A percentile compares a stretch with the other conserved stretches of the same genome.
phyloP scores from a whole-genome alignment of 2,113 vertebrate genomes.

The Tetrao urogallus region DNA sequence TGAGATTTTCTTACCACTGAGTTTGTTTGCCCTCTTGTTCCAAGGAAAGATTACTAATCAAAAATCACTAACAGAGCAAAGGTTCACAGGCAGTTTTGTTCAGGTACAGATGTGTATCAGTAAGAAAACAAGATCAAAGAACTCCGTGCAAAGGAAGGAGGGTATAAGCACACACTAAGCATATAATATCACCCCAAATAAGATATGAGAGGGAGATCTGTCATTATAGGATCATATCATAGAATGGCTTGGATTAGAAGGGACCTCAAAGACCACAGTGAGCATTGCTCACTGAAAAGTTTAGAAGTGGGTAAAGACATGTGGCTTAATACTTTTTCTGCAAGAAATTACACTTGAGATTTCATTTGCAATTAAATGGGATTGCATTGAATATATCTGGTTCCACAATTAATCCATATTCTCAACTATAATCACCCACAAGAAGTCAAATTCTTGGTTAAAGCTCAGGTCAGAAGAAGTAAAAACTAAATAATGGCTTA shows the following conservation, averaged over 20 bases:
- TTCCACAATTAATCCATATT: not conserved
- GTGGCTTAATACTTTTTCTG: not conserved
- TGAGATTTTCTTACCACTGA: not conserved
- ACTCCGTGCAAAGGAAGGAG: not conserved
- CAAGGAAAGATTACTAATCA: not conserved
- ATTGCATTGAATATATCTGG: not conserved
- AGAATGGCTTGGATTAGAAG: not conserved
- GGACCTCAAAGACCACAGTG: not conserved
- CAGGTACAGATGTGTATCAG: not conserved
- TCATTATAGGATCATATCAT: not conserved
- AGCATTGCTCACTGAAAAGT: not conserved
- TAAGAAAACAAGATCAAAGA: not conserved
- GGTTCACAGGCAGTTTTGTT: not conserved
- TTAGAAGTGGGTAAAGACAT: not conserved
- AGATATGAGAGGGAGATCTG: not conserved
- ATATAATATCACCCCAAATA: not conserved
- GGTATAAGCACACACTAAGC: not conserved
- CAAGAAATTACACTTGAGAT: not conserved
- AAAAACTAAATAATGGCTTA: not conserved
- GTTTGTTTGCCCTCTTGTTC: not conserved
- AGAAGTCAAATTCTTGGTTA: not conserved
- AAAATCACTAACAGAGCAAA: not conserved
- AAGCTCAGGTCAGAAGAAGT: not conserved
- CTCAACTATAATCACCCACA: not conserved
- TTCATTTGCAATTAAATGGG: not conserved